Evolutionary conservation across 2,888 invertebrate genomes (phyloP), one percentile per base, ranked within the genome.

Genomic region (Dynastes hyllus): DNA sequence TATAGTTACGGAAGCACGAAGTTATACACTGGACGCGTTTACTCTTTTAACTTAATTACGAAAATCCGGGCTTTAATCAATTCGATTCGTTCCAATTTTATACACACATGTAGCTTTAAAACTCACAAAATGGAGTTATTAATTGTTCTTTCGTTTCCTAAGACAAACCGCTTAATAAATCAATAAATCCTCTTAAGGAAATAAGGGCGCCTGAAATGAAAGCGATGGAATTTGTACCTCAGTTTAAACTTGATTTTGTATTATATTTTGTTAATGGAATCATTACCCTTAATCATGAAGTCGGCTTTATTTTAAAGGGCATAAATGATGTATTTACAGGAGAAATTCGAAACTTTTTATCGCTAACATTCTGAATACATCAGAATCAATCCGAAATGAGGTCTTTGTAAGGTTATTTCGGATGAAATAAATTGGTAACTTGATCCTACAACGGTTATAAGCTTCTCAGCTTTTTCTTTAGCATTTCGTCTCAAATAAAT

Each of bases 21-120:
- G 69, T 51, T 16, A 69, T 22, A 9, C 29, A n/a, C 50, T 27
- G 69, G 27, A 79, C 78, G 76, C 80, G 78, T 80, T 81, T 82
- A 78, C 81, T 55, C 55, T 80, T 79, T 63, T 71, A 53, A 51
- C 53, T 27, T 50, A 73, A 78, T 78, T 73, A 63, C 61, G 40
- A 27, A 61, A 63, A 71, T 78, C 65, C 37, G 22, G 51, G 55
- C 16, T 63, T 61, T 70, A 78, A 78, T 77, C 78, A 78, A 63
- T 32, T 50, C 55, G 27, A 13, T 32, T 61, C 37, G 8, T 45
- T 45, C 61, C 29, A 63, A 73, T 40, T 73, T 63, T 27, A 73
- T 50, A 27, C 55, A 37, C 53, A 40, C 8, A 69, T 16, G 67
- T 55, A 55, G 58, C 55, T 13, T 22, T 11, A n/a, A 27, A 58